A percentile compares a stretch with the other conserved stretches of the same genome.
phyloP scores from a whole-genome alignment of 2,113 vertebrate species.

The Amphilophus citrinellus region DNA sequence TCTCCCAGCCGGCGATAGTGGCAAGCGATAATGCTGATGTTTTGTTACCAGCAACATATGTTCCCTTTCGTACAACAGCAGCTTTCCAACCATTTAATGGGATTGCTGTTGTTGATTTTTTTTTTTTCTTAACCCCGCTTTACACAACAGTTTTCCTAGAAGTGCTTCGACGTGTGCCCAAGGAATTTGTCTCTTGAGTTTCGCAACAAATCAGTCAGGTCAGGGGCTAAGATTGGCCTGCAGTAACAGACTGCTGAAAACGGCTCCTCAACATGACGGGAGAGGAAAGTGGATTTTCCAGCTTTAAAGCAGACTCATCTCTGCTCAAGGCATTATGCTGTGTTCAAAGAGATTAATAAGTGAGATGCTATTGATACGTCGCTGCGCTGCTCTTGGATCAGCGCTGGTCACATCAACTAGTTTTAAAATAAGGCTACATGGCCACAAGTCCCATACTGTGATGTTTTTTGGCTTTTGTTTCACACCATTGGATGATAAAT shows the following conservation, averaged over 20 bases:
- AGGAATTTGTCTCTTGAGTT: slow-evolving; percentile 70
- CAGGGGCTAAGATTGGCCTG: slow-evolving; percentile 82
- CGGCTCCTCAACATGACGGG: slow-evolving; percentile 55
- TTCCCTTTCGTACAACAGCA: slow-evolving; percentile 73
- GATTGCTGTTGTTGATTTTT: slow-evolving; percentile 77
- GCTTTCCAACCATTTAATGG: slow-evolving; percentile 78
- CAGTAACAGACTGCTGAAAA: slow-evolving; percentile 69
- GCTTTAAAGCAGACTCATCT: slow-evolving; percentile 76
- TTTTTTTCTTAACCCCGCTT: slow-evolving; percentile 4
- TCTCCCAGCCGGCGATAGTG: slow-evolving; percentile 60
- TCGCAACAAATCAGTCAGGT: slow-evolving; percentile 77
- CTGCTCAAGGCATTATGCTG: slow-evolving; percentile 75
- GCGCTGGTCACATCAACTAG: slow-evolving; percentile 30
- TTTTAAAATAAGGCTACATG: slow-evolving; percentile 14
- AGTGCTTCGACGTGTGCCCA: slow-evolving; percentile 75
- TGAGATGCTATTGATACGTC: slow-evolving; percentile 79
- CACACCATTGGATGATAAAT: neutral
- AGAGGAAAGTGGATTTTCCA: slow-evolving; percentile 78
- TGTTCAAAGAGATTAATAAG: slow-evolving; percentile 81
- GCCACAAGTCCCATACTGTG: neutral
- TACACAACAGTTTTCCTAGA: slow-evolving; percentile 74
- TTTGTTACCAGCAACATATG: slow-evolving; percentile 70
- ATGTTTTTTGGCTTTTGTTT: slow-evolving; percentile 13
- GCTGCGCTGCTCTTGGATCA: slow-evolving; percentile 46
- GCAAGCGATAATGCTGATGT: slow-evolving; percentile 67